phyloP scores from a whole-genome alignment of 1,140 invertebrate genomes.

The Brachionus paranguensis region DNA sequence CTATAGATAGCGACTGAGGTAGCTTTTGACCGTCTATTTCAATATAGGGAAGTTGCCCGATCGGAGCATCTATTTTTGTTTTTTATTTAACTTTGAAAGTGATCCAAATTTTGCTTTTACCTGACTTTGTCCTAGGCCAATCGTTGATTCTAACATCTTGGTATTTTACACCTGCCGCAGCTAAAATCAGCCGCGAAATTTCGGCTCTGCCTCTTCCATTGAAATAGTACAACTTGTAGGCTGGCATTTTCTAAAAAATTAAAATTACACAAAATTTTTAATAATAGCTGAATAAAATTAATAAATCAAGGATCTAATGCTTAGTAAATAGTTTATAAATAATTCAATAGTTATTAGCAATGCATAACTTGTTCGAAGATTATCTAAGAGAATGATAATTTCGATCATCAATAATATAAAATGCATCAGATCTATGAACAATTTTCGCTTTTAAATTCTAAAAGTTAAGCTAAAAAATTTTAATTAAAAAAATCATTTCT shows the following conservation, averaged over 20 bases:
- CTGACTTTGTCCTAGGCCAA: slow-evolving; percentile 31
- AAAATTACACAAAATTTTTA: not conserved
- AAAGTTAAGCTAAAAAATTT: not conserved
- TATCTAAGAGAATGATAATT: not conserved
- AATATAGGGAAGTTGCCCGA: slow-evolving; percentile 38
- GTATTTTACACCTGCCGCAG: slow-evolving; percentile 38
- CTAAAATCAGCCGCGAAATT: slow-evolving; percentile 43
- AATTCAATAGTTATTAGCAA: slow-evolving; percentile 9
- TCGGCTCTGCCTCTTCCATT: slow-evolving; percentile 45
- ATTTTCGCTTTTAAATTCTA: not conserved
- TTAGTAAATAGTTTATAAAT: not conserved
- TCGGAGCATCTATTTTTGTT: not conserved
- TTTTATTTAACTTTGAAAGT: not conserved
- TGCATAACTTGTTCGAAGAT: not conserved
- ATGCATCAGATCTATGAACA: not conserved
- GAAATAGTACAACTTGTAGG: slow-evolving; percentile 45
- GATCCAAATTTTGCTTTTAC: not conserved
- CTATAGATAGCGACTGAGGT: slow-evolving; percentile 11
- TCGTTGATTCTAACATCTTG: slow-evolving; percentile 22
- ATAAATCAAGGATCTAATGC: not conserved
- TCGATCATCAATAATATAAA: not conserved
- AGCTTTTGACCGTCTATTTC: slow-evolving; percentile 60
- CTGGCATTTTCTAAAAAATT: not conserved
- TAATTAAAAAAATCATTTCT: not conserved
- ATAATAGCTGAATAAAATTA: not conserved